These are phyloP conservation scores for Fragum fragum DNA, from an alignment of 2,888 invertebrate genomes.

Conservation along the genomic window DNA sequence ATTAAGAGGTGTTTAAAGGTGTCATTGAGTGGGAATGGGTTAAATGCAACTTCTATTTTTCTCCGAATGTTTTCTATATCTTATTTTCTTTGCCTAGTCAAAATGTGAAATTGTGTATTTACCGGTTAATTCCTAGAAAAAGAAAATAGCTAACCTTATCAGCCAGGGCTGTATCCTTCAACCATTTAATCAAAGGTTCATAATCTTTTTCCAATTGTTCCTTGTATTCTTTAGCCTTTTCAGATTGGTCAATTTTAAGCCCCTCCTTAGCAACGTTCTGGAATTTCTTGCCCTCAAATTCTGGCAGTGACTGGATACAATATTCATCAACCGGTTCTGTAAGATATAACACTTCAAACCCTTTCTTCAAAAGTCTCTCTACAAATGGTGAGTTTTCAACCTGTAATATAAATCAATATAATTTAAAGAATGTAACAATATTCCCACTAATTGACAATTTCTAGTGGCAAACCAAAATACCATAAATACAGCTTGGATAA, in stretches of 20 bases:
- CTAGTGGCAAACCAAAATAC: too few relatives aligned
- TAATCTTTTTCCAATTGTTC: conserved; percentile 93
- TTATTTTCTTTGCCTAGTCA: too few relatives aligned
- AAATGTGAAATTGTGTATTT: too few relatives aligned
- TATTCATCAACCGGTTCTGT: conserved; percentile 99
- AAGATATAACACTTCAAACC: conserved; percentile 97
- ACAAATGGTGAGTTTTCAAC: conserved; percentile 96
- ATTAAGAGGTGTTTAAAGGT: too few relatives aligned
- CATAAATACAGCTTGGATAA: too few relatives aligned
- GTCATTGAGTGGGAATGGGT: too few relatives aligned
- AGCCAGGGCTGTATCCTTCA: conserved; percentile 93
- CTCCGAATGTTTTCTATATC: too few relatives aligned
- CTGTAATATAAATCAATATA: conserved; percentile 77
- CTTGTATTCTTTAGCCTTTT: conserved; percentile 90
- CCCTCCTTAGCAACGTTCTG: conserved; percentile 99
- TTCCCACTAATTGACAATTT: too few relatives aligned
- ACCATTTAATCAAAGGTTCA: conserved; percentile 97
- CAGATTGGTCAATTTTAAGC: conserved; percentile 92
- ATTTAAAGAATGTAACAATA: too few relatives aligned
- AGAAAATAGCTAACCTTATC: conserved; percentile 89
- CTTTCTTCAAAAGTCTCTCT: conserved; percentile 96
- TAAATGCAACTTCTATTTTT: too few relatives aligned
- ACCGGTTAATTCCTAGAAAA: too few relatives aligned
- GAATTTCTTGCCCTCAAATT: conserved; percentile 99
- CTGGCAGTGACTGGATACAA: conserved; percentile 97